Base-by-base conservation (phyloP, 2,113 vertebrate genomes). In the Upupa epops region DNA sequence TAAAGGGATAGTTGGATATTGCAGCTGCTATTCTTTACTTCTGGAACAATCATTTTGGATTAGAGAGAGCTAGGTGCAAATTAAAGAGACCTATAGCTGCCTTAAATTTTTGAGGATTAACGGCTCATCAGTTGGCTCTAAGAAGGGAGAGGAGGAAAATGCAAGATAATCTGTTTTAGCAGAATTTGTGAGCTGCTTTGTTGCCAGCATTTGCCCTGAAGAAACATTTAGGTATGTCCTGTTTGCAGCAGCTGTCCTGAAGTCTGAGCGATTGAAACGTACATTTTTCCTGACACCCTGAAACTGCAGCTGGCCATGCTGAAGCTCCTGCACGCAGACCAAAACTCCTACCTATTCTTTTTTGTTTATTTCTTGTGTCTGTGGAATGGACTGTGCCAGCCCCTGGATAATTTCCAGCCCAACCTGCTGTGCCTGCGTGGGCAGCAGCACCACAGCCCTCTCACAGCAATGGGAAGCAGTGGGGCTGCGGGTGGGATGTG, bases 241-340 rank as follows among this genome's bases (percentile, higher is more conserved):
- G 81, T 92, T 95, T 85, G 72, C 84, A 82, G 71, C 89, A 93
- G 87, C 91, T 92, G 88, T 79, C 91, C 64, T 70, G 64, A 73
- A 83, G 76, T 42, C 92, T 89, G 79, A 89, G 79, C 74, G 68
- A 86, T 80, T 46, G 58, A 83, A 94, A 88, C 34, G 69, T 31
- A 58, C 51, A 58, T 73, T 91, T 83, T 48, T 90, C 68, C 71
- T 5, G 8, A 26, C 32, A 22, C 56, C 68, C 51, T 46, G 79
- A 56, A 91, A 64, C 56, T 6, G 22, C 59, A 82, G 37, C 52
- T 45, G 78, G 78, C 37, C 56, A 55, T 2, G 1, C 61, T 25
- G 61, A 65, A 72, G 36, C 55, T 94, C 59, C 64, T 8, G 40
- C 21, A 8, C 1, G 1, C 83, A 45, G 89, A 69, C 8, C 59